Evolutionary conservation across 2,113 vertebrate species (phyloP), one percentile per base, ranked within the genome.

Genomic region (Passer montanus): DNA sequence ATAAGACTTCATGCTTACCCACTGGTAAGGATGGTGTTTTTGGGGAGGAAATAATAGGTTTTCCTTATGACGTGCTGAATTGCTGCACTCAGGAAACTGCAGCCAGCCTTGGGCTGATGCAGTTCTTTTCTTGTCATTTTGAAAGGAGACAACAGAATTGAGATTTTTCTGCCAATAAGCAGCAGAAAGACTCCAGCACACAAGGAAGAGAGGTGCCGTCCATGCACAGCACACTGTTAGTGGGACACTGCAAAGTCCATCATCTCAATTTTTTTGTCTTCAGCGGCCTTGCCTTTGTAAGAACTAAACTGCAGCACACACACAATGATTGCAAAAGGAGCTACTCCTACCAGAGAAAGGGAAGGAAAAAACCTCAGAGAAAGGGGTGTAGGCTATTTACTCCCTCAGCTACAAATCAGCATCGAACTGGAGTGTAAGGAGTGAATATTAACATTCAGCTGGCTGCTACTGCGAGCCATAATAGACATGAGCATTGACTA

Each of bases 401-500:
- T 95, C 55, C 76, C 64, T 81, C 88, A 82, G 84, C 76, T 69
- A 39, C 81, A 76, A 91, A 78, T 89, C 19, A 1, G 67, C 72
- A 60, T 81, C 14, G 15, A 78, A 52, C 63, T 82, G 84, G 72
- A 89, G 82, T 46, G 78, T 39, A 60, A 95, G 84, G 66, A 89
- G 60, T 50, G 69, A 59, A 60, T 41, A 92, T 95, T 96, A 91
- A 79, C 70, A 96, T 97, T 92, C 93, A 94, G 90, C 87, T 33
- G 91, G 91, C 96, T 95, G 94, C 64, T 95, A 70, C 92, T 81
- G 82, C 4, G 30, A 96, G 96, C 94, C 66, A 28, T 96, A 97
- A 97, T 95, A 98, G 96, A 98, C 95, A 95, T 1, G 56, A 96
- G 89, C 97, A 83, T 95, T 96, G 97, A 97, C 97, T 98, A 98